Evolutionary conservation across 2,797 vertebrate species (phyloP), one percentile per base, ranked within the genome.

Genomic region (Urophycis tenuis): DNA sequence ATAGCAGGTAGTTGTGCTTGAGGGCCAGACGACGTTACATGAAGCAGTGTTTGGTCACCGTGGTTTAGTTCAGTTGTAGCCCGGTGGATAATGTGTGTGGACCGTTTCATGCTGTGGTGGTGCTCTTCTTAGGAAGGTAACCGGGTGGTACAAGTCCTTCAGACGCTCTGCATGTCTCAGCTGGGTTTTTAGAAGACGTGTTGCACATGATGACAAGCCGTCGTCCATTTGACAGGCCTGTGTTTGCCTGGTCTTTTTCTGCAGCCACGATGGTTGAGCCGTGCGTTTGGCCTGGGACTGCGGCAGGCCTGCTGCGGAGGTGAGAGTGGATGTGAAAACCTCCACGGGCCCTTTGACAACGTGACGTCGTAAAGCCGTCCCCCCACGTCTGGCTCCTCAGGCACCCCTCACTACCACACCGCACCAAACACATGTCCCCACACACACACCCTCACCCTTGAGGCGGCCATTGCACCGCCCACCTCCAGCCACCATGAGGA

Each of bases 401-500:
- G n/a, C n/a, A 5, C 45, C 45, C 53, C 25, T n/a, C 22, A 25
- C 53, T 25, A 25, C 53, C 53, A n/a, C 22, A 60, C 53, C 22
- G n/a, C 22, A 7, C 1, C 2, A 25, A 49, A n/a, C 53, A n/a
- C 15, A 25, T 60, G 53, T 60, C 9, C 53, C 53, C 53, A 25
- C 53, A 25, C 53, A n/a, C 2, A 60, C 53, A 10, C 53, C 53
- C 9, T 25, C 6, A 60, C 53, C 53, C 53, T 10, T 60, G 53
- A 60, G n/a, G n/a, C n/a, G n/a, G n/a, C 53, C 53, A 15, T 45
- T 45, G 41, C 10, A 15, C 41, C 53, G 45, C 45, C 45, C 45
- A 5, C 45, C 45, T 19, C 45, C 45, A 7, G 53, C 53, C 41
- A 25, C 53, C 53, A 93, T 97, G 80, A 95, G 95, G 39, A 95